These are phyloP conservation scores for Istiophorus platypterus DNA, from an alignment of 2,113 vertebrate species.

Conservation along the genomic window DNA sequence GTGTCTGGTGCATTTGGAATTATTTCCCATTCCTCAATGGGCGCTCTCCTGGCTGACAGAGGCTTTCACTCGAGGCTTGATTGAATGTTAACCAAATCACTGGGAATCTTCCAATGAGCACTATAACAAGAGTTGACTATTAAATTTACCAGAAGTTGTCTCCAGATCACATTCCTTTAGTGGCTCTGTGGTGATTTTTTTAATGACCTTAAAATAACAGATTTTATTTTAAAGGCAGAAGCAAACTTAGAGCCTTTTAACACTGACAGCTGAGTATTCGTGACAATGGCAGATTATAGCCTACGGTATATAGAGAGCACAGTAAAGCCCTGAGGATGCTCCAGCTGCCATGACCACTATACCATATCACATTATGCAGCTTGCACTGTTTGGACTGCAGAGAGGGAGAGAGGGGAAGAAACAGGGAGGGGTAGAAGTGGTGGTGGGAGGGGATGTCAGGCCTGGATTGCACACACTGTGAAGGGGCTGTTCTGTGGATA, in stretches of 20 bases:
- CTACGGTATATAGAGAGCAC: slow-evolving; percentile 6
- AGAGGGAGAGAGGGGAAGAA: slow-evolving; percentile 51
- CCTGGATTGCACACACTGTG: slow-evolving; percentile 35
- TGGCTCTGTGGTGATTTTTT: background rate
- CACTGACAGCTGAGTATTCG: slow-evolving; percentile 9
- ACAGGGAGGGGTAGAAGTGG: slow-evolving; percentile 27
- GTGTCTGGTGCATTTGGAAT: slow-evolving; percentile 54
- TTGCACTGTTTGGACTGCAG: slow-evolving; percentile 72
- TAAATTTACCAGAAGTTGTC: background rate
- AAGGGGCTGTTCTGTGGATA: slow-evolving; percentile 48
- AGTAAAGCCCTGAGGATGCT: slow-evolving; percentile 24
- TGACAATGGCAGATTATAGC: slow-evolving; percentile 13
- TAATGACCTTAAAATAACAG: background rate
- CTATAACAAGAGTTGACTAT: background rate
- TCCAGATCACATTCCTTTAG: background rate
- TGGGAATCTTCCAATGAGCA: background rate
- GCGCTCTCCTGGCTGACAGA: no score
- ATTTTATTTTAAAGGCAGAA: background rate
- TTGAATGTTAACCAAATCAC: background rate
- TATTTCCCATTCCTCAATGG: slow-evolving; percentile 13
- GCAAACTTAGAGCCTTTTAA: background rate
- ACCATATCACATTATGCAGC: slow-evolving; percentile 66
- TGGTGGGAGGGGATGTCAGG: slow-evolving; percentile 42
- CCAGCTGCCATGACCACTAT: slow-evolving; percentile 60
- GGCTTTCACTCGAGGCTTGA: slow-evolving; percentile 6